Conservation (phyloP, 2,888 invertebrate species). For the Drosophila tanythrix region DNA sequence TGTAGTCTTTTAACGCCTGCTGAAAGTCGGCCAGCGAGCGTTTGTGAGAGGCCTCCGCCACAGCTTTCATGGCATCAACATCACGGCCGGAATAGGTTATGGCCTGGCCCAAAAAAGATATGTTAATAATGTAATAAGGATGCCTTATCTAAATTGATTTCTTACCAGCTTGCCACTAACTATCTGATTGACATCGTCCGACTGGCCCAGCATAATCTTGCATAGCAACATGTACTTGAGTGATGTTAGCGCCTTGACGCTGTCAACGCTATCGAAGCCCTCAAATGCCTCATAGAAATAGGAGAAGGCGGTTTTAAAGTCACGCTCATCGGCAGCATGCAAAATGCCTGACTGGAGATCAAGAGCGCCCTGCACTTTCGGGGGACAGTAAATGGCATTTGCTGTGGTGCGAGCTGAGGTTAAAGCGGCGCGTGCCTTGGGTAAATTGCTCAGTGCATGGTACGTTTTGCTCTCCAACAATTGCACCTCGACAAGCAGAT, state of each 20-base stretch:
- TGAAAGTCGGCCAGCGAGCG: slow-evolving; percentile 99
- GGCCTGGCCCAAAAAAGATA: slow-evolving; percentile 86
- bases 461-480: slow-evolving; percentile 99
- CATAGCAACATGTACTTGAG: slow-evolving; percentile 99
- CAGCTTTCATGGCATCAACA: slow-evolving; percentile 98
- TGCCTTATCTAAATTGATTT: neutral
- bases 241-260: slow-evolving; percentile 95
- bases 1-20: slow-evolving; percentile 93
- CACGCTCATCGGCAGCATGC: slow-evolving; percentile 99
- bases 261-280: slow-evolving; percentile 98
- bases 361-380: slow-evolving; percentile 98
- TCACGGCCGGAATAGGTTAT: slow-evolving; percentile 98
- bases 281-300: slow-evolving; percentile 99
- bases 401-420: slow-evolving; percentile 99
- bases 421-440: slow-evolving; percentile 97
- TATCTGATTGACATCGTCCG: slow-evolving; percentile 97
- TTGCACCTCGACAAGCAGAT: slow-evolving; percentile 98
- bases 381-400: slow-evolving; percentile 99
- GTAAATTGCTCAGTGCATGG: slow-evolving; percentile 98
- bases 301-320: slow-evolving; percentile 99
- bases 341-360: slow-evolving; percentile 99
- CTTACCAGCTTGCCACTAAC: slow-evolving; percentile 94
- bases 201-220: slow-evolving; percentile 98
- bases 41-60: slow-evolving; percentile 98
- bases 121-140: neutral